A percentile compares a stretch with the other conserved stretches of the same genome.
Conservation (phyloP, 2,888 invertebrate species). For the Penaeus monodon region DNA sequence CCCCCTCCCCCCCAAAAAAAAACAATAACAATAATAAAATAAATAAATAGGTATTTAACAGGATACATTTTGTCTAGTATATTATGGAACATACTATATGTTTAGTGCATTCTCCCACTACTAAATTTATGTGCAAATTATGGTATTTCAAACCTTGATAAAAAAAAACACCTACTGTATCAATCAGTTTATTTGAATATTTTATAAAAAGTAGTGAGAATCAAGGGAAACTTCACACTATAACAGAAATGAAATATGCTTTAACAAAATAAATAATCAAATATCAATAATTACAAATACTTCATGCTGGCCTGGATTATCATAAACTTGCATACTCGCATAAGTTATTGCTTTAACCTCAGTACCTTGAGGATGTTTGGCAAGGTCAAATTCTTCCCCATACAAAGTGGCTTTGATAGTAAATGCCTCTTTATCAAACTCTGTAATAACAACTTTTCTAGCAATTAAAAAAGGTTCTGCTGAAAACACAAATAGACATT, state of each 20-base stretch:
- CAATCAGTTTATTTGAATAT: too few relatives aligned
- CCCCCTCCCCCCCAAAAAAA: too few relatives aligned
- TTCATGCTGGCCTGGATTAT: conserved; percentile 79
- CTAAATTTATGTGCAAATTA: too few relatives aligned
- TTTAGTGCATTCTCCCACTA: too few relatives aligned
- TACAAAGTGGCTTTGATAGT: conserved; percentile 81
- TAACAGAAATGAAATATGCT: neutral
- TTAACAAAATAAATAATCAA: conserved; percentile 70
- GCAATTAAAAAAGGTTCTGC: conserved; percentile 89
- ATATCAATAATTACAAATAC: conserved; percentile 98
- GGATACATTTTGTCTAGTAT: too few relatives aligned
- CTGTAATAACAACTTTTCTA: conserved; percentile 84
- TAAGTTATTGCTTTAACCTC: conserved; percentile 99
- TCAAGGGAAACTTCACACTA: neutral
- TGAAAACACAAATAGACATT: conserved; percentile 90
- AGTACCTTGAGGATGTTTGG: conserved; percentile 95
- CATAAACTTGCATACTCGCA: conserved; percentile 94
- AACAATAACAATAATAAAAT: too few relatives aligned
- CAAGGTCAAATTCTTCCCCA: conserved; percentile 94
- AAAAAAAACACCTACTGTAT: too few relatives aligned
- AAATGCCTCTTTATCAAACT: conserved; percentile 87
- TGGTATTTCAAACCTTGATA: too few relatives aligned
- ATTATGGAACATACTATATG: too few relatives aligned
- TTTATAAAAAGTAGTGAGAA: too few relatives aligned
- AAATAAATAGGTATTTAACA: too few relatives aligned